A percentile compares a stretch with the other conserved stretches of the same genome.
phyloP scores from a whole-genome alignment of 2,113 vertebrate species.

The Poicephalus meyeri region DNA sequence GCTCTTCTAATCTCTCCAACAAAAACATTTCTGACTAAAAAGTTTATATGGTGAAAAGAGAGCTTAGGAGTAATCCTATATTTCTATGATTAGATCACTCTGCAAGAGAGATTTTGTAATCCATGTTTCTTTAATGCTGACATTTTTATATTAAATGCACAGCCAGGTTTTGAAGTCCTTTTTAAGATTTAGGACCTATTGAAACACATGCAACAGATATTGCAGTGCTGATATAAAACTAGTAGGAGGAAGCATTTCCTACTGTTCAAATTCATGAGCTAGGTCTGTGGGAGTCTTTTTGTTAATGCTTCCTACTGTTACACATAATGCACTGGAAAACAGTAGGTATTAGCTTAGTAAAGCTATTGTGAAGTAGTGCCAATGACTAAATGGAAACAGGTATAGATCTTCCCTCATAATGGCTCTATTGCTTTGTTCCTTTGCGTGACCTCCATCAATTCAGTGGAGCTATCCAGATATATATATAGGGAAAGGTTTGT shows the following conservation, averaged over 20 bases:
- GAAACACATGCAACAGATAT: constrained; percentile 20
- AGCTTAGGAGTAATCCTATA: not conserved
- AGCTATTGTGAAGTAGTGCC: constrained; percentile 26
- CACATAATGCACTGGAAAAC: constrained; percentile 27
- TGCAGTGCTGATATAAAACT: constrained; percentile 8
- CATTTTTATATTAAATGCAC: constrained; percentile 7
- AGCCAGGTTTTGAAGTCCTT: not conserved
- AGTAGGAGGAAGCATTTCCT: constrained; percentile 36
- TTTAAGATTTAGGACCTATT: constrained; percentile 4
- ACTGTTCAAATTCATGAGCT: constrained; percentile 31
- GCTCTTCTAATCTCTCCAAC: not conserved
- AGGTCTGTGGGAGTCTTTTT: constrained; percentile 14
- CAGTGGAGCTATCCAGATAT: not conserved
- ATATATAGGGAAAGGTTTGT: not conserved
- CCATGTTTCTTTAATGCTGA: not conserved
- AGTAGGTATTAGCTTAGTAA: constrained; percentile 23
- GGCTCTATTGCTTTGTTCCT: constrained; percentile 1
- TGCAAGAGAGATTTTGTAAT: not conserved
- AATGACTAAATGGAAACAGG: constrained; percentile 31
- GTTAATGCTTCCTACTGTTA: constrained; percentile 23
- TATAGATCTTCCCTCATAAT: constrained; percentile 12
- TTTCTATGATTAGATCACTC: not conserved
- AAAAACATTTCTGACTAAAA: not conserved
- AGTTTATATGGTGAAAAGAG: not conserved
- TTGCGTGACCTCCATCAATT: not conserved